Conservation (phyloP, 2,797 vertebrate genomes). For the Muscicapa comitata region DNA sequence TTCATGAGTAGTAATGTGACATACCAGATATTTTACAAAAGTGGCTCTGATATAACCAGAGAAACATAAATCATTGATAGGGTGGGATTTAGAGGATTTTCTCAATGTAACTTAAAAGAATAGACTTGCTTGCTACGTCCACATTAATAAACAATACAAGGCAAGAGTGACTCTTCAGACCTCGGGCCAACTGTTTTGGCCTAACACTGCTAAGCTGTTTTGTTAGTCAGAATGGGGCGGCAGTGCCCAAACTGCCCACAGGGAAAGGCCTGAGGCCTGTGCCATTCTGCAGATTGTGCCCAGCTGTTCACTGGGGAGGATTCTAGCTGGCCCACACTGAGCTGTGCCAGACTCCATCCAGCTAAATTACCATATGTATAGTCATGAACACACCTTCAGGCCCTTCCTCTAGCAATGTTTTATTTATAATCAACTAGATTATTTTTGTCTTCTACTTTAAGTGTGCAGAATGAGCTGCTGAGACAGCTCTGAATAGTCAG, state of each 20-base stretch:
- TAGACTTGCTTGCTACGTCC: background rate
- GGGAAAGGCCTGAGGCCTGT: background rate
- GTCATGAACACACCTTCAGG: background rate
- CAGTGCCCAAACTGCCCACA: background rate
- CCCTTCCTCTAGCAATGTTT: background rate
- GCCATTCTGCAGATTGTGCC: background rate
- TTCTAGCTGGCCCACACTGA: background rate
- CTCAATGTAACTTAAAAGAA: background rate
- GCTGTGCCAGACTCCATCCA: background rate
- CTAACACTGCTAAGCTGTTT: background rate
- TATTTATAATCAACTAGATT: background rate
- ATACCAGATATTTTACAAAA: background rate
- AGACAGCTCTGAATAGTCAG: background rate
- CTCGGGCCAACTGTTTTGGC: background rate
- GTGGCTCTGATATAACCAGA: background rate
- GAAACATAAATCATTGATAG: background rate
- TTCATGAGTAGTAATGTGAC: background rate
- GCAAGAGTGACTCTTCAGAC: background rate
- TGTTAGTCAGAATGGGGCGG: background rate
- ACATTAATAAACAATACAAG: background rate
- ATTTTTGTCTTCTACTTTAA: background rate
- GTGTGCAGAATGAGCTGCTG: background rate
- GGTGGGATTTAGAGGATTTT: background rate
- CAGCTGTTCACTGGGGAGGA: background rate
- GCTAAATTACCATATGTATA: rapidly evolving